Base-by-base conservation (phyloP, 2,113 vertebrate genomes). In the Rissa tridactyla region DNA sequence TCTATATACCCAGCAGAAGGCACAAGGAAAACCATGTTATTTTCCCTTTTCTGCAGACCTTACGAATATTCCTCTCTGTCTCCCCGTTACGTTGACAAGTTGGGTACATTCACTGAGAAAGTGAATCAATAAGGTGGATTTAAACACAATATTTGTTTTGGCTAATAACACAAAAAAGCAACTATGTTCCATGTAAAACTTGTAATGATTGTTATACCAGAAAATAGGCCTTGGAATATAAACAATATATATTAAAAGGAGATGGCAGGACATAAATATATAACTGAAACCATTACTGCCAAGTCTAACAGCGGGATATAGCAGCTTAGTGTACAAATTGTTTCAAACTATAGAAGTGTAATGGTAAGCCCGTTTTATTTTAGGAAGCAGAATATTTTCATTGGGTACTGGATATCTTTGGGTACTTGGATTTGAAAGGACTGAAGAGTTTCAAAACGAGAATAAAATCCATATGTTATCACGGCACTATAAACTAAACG, bases 171-270 rank as follows among this genome's bases (percentile, higher is more conserved):
- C n/a, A 72, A 86, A 96, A 96, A 95, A 77, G 22, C 71, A 81
- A 17, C 91, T 76, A 3, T 84, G 60, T 81, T 92, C 90, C 88
- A 54, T n/a, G 82, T 87, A 94, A 94, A 95, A 96, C 58, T 91
- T 81, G 72, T 82, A 93, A 95, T 92, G 82, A 92, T 97, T 93
- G 94, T 96, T 96, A 64, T 82, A 97, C 42, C 90, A 94, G 88
- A 86, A 90, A 97, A 94, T 77, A 92, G 82, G 29, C 77, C 82
- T 44, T 70, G 87, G 79, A 97, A 93, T 93, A 89, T 51, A 95
- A 97, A 95, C 89, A 94, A 66, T 94, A 75, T 88, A 58, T 90
- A 93, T 96, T 96, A 92, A 96, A 95, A 95, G n/a, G 93, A 86
- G 84, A 80, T 96, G 91, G 89, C 95, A 95, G 91, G 94, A 88